Evolutionary conservation across 2,797 vertebrate species (phyloP).

Genomic region (Anguilla obscura): DNA sequence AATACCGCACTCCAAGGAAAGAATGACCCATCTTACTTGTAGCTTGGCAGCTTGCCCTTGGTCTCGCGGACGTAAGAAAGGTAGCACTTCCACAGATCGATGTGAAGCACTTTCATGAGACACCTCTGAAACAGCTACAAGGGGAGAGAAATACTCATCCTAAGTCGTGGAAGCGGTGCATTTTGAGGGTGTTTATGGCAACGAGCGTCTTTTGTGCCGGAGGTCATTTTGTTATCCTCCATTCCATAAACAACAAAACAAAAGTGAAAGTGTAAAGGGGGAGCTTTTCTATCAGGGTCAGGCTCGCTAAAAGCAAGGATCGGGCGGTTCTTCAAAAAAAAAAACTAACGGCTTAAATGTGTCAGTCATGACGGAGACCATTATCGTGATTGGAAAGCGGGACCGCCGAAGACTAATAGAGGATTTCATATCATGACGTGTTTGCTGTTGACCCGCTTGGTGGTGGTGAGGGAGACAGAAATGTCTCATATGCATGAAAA

Average conservation of each 20-base stretch:
- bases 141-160: neutral
- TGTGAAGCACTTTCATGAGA: constrained; percentile 99
- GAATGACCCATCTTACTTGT: constrained; percentile 85
- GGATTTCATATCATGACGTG: neutral
- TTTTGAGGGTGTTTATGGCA: neutral
- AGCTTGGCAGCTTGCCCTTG: constrained; percentile 98
- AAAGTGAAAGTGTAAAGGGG: neutral
- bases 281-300: neutral
- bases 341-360: neutral
- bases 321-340: neutral
- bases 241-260: neutral
- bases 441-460: neutral
- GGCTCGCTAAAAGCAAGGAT: neutral
- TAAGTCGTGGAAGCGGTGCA: neutral
- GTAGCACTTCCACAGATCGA: constrained; percentile 99
- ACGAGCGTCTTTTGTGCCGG: neutral
- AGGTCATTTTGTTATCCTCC: neutral
- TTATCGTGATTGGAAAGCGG: neutral
- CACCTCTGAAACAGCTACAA: constrained; percentile 95
- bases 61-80: constrained; percentile 98
- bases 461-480: neutral
- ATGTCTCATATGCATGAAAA: constrained; percentile 1
- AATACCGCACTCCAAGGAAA: constrained; percentile 25
- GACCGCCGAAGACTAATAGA: neutral
- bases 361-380: neutral